Evolutionary conservation across 2,888 invertebrate genomes (phyloP).

Genomic region (Hypercompe scribonia): DNA sequence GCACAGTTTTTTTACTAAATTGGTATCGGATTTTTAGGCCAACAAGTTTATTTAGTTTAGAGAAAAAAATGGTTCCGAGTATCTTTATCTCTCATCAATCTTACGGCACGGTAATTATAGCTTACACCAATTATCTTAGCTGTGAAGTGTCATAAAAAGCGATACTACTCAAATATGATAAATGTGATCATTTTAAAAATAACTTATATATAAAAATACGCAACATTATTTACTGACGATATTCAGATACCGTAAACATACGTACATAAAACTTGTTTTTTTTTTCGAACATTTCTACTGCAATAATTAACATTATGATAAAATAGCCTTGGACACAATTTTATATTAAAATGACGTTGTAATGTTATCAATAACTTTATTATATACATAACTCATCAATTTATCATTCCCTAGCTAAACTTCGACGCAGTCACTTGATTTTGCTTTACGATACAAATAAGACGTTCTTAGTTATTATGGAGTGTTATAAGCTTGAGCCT

Average conservation of each 20-base stretch:
- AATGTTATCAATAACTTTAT: slow-evolving; percentile 16
- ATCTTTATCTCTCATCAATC: not conserved
- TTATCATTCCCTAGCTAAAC: slow-evolving; percentile 19
- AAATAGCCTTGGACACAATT: not conserved
- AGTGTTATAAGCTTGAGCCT: slow-evolving; percentile 60
- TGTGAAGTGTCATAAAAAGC: not conserved
- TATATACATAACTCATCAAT: slow-evolving; percentile 10
- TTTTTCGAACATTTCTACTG: not conserved
- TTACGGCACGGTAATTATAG: not conserved
- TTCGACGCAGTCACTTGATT: slow-evolving; percentile 15
- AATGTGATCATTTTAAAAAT: not conserved
- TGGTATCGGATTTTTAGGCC: no score
- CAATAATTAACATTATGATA: slow-evolving; percentile 7
- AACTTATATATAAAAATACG: not conserved
- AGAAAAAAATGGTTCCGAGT: no score
- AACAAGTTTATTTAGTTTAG: no score
- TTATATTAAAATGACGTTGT: not conserved
- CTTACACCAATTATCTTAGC: not conserved
- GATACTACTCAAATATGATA: not conserved
- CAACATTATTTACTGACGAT: not conserved
- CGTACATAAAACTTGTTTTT: slow-evolving; percentile 8
- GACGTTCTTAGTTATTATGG: slow-evolving; percentile 49
- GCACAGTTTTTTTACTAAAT: no score
- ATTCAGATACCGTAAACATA: not conserved
- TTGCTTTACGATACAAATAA: slow-evolving; percentile 3